Evolutionary conservation across 2,888 invertebrate genomes (phyloP).

Genomic region (Acanthosepion lycidas): DNA sequence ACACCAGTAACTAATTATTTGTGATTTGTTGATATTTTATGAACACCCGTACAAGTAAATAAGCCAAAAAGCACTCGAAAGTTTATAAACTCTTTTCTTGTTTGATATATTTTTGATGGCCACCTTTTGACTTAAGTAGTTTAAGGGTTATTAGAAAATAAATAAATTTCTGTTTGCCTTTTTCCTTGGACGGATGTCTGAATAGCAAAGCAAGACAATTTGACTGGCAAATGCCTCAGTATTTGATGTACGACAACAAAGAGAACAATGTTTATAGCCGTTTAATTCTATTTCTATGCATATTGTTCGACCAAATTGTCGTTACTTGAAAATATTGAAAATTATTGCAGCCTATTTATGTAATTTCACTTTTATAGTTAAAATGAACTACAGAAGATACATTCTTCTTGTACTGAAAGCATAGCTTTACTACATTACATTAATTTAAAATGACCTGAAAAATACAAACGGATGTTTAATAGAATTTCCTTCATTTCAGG

Average conservation of each 20-base stretch:
- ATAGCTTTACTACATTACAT: no score
- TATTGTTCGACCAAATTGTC: neutral
- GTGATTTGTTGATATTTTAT: neutral
- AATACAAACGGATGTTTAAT: no score
- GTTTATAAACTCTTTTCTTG: neutral
- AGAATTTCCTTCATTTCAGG: no score
- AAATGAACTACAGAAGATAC: no score
- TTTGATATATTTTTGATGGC: neutral
- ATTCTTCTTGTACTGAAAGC: no score
- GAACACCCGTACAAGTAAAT: neutral
- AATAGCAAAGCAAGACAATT: neutral
- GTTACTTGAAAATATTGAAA: neutral
- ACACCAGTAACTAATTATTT: neutral
- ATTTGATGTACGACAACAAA: neutral
- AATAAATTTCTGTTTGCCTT: neutral
- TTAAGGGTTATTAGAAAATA: neutral
- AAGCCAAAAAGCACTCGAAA: neutral
- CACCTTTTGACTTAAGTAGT: neutral
- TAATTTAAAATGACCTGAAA: no score
- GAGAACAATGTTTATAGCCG: neutral
- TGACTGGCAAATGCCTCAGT: neutral
- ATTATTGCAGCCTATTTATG: no score
- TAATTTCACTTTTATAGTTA: no score
- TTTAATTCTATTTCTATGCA: neutral
- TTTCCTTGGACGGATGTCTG: neutral